Conservation (phyloP, 92 coral and sea anemone species). For the Epizoanthus ramosus region DNA sequence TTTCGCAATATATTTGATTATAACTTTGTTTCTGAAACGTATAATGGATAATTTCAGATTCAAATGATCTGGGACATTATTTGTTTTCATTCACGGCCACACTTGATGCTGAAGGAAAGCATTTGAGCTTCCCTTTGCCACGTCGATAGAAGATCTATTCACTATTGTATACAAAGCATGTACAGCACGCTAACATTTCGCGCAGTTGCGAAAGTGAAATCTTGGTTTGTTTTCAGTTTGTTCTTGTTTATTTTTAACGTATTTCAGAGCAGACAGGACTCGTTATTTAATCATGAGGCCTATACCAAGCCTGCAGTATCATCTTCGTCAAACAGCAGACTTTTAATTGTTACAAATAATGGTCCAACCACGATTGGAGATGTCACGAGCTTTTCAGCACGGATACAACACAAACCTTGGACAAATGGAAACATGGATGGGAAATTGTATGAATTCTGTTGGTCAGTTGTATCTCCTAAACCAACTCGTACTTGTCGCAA, state of each 20-base stretch:
- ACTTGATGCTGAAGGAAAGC: background rate
- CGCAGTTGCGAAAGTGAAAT: constrained; percentile 11
- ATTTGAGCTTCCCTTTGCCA: background rate
- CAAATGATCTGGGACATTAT: too few species aligned
- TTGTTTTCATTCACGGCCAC: background rate
- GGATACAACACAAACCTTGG: constrained; percentile 17
- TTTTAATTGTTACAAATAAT: constrained; percentile 43
- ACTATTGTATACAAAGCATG: background rate
- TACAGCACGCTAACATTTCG: background rate
- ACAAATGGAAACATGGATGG: too few species aligned
- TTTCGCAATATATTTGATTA: background rate
- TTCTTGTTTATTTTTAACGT: constrained; percentile 23
- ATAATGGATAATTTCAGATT: too few species aligned
- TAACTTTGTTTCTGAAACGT: too few species aligned
- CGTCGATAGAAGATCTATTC: background rate
- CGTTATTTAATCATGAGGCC: background rate
- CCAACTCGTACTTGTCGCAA: too few species aligned
- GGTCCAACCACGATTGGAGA: constrained; percentile 58
- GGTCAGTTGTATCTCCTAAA: too few species aligned
- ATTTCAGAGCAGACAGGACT: constrained; percentile 23
- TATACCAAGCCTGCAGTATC: background rate
- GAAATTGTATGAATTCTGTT: too few species aligned
- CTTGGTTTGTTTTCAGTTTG: constrained; percentile 27
- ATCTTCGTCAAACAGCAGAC: background rate
- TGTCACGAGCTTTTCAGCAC: constrained; percentile 45